These are phyloP conservation scores for Campoletis raptor DNA, from an alignment of 2,888 invertebrate genomes.

Conservation along the genomic window DNA sequence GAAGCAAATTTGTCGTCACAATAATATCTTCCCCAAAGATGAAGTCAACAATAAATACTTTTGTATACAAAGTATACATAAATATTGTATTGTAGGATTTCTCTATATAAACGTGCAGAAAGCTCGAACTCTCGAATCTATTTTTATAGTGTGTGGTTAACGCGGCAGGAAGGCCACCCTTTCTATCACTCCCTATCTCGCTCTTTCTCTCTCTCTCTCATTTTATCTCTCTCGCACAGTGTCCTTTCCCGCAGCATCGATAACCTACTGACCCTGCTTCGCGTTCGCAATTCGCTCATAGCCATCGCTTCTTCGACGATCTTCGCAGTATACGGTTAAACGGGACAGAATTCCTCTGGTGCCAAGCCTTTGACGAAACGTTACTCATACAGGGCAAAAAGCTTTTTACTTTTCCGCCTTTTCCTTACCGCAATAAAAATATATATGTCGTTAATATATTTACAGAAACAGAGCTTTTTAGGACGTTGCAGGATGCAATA, in stretches of 20 bases:
- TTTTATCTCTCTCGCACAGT: conserved; percentile 15
- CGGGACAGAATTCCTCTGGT: conserved; percentile 44
- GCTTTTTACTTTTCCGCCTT: conserved; percentile 29
- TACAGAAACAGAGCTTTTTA: neutral
- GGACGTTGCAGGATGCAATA: neutral
- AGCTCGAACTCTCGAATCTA: conserved; percentile 68
- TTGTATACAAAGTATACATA: conserved; percentile 11
- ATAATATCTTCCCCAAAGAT: conserved; percentile 31
- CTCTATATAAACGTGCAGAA: conserved; percentile 33
- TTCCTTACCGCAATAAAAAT: neutral
- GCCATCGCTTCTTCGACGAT: conserved; percentile 62
- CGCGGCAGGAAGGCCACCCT: conserved; percentile 69
- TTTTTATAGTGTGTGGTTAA: conserved; percentile 68
- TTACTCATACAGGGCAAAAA: conserved; percentile 17
- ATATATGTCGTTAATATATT: neutral
- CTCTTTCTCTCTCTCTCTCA: conserved; percentile 8
- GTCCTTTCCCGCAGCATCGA: conserved; percentile 75
- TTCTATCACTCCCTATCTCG: conserved; percentile 21
- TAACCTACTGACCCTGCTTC: conserved; percentile 79
- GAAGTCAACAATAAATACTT: neutral
- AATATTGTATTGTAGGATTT: conserved; percentile 2
- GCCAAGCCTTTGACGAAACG: conserved; percentile 66
- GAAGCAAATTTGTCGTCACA: conserved; percentile 40
- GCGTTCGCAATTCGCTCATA: conserved; percentile 62
- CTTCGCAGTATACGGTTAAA: conserved; percentile 26